Base-by-base conservation (phyloP, 2,888 invertebrate species). In the Sphecodes monilicornis region DNA sequence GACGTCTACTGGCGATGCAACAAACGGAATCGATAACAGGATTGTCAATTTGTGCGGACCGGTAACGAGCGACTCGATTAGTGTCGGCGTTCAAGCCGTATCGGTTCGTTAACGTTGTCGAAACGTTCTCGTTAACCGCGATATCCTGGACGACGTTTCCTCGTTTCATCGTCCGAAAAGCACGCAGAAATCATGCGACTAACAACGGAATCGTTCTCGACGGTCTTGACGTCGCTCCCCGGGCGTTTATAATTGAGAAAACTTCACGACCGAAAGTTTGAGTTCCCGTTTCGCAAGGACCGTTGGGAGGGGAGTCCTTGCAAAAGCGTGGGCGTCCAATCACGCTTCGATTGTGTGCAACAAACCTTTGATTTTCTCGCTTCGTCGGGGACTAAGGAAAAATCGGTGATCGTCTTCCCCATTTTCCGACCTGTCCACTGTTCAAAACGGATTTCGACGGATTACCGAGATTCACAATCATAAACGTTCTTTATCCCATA, bases 321-420 rank as follows among this genome's bases (percentile, higher is more conserved):
- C 3, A 1, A 22, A 22, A 8, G 60, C 10, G 72, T 84, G 76
- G 82, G 73, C 41, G 73, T 36, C 32, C 60, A 60, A 60, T 82
- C 60, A 66, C 26, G 22, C 39, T 29, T 60, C 26, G 82, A 82
- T 73, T 69, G 22, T 83, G 69, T 18, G n/a, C 46, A 26, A 41
- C 26, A 68, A 60, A 50, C 57, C 69, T 84, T 82, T 57, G 72
- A 83, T 82, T 76, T 82, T 36, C 76, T 68, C 69, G 39, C 4
- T 46, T 41, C 76, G 43, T 41, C 18, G 39, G 10, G 39, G 3
- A 70, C 1, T 2, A 16, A 29, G 13, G 54, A 60, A 57, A 78
- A 80, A 39, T 22, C 16, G 2, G 26, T 18, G 36, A 57, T 43
- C 43, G 29, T n/a, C 18, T 29, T 81, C 43, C 39, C 66, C 16